Base-by-base conservation (phyloP, 1,140 invertebrate species). In the Xylocopa sonorina region DNA sequence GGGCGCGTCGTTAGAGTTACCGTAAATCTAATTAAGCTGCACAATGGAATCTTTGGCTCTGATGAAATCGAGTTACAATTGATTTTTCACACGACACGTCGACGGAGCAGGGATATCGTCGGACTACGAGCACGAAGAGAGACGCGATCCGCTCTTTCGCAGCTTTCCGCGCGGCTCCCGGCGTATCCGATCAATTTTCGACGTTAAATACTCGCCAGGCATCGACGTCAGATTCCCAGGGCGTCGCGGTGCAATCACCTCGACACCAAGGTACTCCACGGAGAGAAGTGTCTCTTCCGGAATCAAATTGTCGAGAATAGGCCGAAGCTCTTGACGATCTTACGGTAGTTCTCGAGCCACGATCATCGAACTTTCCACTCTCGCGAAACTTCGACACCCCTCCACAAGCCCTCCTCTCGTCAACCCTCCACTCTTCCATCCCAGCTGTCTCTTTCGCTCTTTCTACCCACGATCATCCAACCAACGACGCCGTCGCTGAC, bases 341-440 rank as follows among this genome's bases (percentile, higher is more conserved):
- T 81, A 69, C 75, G 53, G 67, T 68, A 85, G 80, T 82, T 86
- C 62, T 85, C 82, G 79, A 78, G 78, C 75, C 71, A 85, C 77
- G 83, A 83, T 85, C 83, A 78, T 86, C 73, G 80, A 86, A 86
- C 85, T 83, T 86, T 86, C 83, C 68, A 86, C 84, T 85, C 79
- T 72, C 57, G 71, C 48, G 63, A 80, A 82, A 86, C 83, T 85
- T 82, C 51, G 46, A 72, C n/a, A n/a, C 74, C 53, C 68, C 27
- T 48, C 34, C 64, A 29, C 24, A 55, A 68, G 41, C 55, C 32
- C 64, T 62, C 29, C 58, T 57, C 41, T 41, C 71, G 55, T 78
- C 57, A 41, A 73, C 58, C 46, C n/a, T 71, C 66, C 41, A 41
- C 3, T 58, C 34, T 10, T 29, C 66, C 41, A 41, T 2, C 50